Evolutionary conservation across 2,797 vertebrate species (phyloP).

Genomic region (Threskiornis aethiopicus): DNA sequence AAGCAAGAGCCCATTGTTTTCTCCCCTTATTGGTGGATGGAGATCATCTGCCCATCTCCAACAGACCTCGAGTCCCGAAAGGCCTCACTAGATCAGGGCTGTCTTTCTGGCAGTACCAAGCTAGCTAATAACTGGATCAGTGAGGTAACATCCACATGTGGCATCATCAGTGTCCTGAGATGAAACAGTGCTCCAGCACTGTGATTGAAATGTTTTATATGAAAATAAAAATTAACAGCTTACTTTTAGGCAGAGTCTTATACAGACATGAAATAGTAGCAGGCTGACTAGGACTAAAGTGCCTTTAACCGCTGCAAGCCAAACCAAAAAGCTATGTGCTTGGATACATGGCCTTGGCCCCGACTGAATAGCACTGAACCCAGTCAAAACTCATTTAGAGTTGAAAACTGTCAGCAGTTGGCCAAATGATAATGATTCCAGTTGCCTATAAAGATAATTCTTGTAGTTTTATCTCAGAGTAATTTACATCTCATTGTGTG

Average conservation of each 20-base stretch:
- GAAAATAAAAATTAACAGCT: not conserved
- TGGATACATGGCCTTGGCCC: not conserved
- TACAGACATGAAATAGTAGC: not conserved
- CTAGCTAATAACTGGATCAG: not conserved
- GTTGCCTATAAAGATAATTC: not conserved
- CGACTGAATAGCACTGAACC: not conserved
- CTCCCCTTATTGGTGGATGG: not conserved
- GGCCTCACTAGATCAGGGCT: accelerated
- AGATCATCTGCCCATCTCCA: not conserved
- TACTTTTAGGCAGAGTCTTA: not conserved
- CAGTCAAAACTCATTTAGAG: not conserved
- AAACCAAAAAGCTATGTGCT: not conserved
- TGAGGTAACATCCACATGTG: not conserved
- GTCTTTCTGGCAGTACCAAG: not conserved
- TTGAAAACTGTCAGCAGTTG: not conserved
- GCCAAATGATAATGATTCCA: not conserved
- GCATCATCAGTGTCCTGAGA: not conserved
- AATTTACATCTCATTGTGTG: not conserved
- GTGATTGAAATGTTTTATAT: not conserved
- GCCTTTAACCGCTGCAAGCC: not conserved
- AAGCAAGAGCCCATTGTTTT: not conserved
- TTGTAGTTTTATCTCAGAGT: not conserved
- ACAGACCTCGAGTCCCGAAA: not conserved
- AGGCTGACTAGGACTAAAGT: not conserved
- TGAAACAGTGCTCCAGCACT: not conserved